These are phyloP conservation scores for Dromius quadrimaculatus DNA, from an alignment of 2,888 invertebrate genomes.

Conservation along the genomic window DNA sequence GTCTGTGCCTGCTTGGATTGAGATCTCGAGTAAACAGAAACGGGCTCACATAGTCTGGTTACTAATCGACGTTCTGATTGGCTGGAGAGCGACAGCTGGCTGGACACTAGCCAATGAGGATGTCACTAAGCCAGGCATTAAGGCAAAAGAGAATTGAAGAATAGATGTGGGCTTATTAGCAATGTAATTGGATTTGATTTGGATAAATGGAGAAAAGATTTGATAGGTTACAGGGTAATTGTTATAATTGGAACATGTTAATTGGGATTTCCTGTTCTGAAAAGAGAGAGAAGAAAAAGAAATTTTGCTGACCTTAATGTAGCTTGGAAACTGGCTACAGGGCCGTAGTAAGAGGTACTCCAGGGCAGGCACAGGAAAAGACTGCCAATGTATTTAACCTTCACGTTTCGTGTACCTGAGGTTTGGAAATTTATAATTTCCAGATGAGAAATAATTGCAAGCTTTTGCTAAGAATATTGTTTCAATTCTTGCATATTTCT, in stretches of 20 bases:
- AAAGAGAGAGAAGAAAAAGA: no score
- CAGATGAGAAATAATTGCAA: no score
- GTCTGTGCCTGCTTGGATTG: conserved; percentile 12
- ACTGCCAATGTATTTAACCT: no score
- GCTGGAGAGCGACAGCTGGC: conserved; percentile 36
- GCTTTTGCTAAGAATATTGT: no score
- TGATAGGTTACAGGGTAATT: neutral
- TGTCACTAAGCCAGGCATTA: neutral
- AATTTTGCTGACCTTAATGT: no score
- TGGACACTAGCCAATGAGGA: conserved; percentile 20
- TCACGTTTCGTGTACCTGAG: no score
- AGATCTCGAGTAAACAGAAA: conserved; percentile 32
- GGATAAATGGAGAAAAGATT: neutral
- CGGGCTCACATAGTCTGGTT: neutral
- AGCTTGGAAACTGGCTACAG: no score
- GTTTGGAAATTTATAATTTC: no score
- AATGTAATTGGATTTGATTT: conserved; percentile 3
- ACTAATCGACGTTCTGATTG: conserved; percentile 40
- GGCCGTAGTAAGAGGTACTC: no score
- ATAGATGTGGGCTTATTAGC: conserved; percentile 8
- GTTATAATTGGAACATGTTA: neutral
- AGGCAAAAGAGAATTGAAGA: neutral
- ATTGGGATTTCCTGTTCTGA: neutral
- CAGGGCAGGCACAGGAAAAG: no score
- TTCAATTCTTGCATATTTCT: no score